Evolutionary conservation across 2,797 vertebrate species (phyloP), one percentile per base, ranked within the genome.

Genomic region (Molossus alvarezi): DNA sequence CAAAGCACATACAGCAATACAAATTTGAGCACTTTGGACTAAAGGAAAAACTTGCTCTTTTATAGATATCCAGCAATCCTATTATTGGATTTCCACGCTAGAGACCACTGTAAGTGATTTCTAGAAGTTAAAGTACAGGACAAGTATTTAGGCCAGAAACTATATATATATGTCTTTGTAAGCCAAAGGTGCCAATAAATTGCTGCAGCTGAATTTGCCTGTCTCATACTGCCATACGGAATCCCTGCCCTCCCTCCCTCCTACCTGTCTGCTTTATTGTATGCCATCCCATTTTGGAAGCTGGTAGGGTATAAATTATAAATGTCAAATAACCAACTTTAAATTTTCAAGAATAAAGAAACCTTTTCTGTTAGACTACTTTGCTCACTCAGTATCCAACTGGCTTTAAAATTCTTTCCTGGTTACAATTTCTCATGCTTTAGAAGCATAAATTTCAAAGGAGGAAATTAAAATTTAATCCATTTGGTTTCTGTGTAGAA

Each of bases 401-500:
- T 87, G 37, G 18, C 62, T 57, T 81, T 67, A 67, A 93, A 91
- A 62, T 77, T 5, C 23, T 53, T 77, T 55, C 25, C n/a, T 86
- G 8, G 6, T 77, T 85, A 80, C 51, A 79, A 81, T 4, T 75
- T 12, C 14, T 85, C 21, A 37, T 51, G 15, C 2, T 72, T 95
- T 72, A 84, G 71, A 77, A 89, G 29, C 7, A 57, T 27, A 53
- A 12, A 95, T 91, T 80, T 93, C 84, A 96, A 92, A 92, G 8
- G 27, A 77, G 17, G 5, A 95, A 86, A 77, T 71, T 64, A 84
- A 84, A 80, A 62, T 62, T 64, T 84, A 81, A 79, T 72, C n/a
- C 15, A 45, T 53, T 67, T 90, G 7, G 9, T n/a, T 91, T 7
- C 53, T 75, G 27, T 15, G 12, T 88, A n/a, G 41, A 10, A 92